Evolutionary conservation across 2,888 invertebrate genomes (phyloP), one percentile per base, ranked within the genome.

Genomic region (Netelia virgata): DNA sequence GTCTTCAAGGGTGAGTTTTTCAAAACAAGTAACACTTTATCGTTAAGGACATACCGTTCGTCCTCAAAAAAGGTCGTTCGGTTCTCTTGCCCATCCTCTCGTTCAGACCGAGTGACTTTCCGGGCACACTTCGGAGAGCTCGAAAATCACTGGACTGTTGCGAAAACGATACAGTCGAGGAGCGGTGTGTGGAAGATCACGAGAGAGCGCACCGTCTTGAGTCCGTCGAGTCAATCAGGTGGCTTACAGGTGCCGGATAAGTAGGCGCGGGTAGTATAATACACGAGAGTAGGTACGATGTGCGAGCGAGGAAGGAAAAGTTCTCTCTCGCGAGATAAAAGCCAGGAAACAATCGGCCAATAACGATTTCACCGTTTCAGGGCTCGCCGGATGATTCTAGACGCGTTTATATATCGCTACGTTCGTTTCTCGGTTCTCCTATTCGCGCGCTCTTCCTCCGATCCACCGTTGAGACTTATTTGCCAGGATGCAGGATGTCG

Each of bases 1-100:
- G 87, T 53, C 86, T 88, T 55, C 90, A 89, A 85, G 92, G 92
- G 92, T 92, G 82, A 92, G 92, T 90, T 59, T 53, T 43, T 18
- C n/a, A 18, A 36, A 36, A 36, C 0, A 36, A 36, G 1, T 0
- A 36, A 10, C 47, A 47, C 14, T 47, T 47, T 47, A 47, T 47
- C 36, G 36, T 6, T 36, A 36, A 14, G 47, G 14, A 47, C 47
- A 36, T 36, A 36, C 36, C 36, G 36, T 36, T 36, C 18, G 63
- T 63, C 47, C 61, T 47, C 50, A 47, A 47, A 47, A 47, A 47
- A 47, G 14, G 14, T 47, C 47, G 47, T 36, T 36, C 36, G 8
- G 36, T 36, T 36, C 36, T 18, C 41, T 59, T 14, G n/a, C 41
- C 75, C 36, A 28, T 66, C 28, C 10, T 53, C 53, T 76, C 66